These are phyloP conservation scores for Schizotus pectinicornis DNA, from an alignment of 2,888 invertebrate species.

Conservation along the genomic window DNA sequence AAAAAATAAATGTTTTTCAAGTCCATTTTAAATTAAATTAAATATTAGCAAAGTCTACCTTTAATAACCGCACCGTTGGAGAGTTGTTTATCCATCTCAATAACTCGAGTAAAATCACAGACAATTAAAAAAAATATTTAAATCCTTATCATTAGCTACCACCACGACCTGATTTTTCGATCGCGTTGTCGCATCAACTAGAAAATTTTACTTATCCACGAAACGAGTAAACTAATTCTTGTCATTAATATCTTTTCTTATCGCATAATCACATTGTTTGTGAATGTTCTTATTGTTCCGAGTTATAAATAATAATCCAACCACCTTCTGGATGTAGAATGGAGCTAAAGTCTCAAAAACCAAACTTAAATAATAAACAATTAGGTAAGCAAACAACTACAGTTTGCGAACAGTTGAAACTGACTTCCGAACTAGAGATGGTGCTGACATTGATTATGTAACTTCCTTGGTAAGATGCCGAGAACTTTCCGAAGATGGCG, in stretches of 20 bases:
- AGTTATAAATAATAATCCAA: slow-evolving; percentile 19
- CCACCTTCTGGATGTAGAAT: slow-evolving; percentile 2
- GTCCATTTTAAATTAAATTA: background rate
- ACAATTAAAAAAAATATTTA: background rate
- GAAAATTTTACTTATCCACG: too few species aligned
- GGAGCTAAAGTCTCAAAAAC: slow-evolving; percentile 6
- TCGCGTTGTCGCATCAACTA: too few species aligned
- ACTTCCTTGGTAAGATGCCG: too few species aligned
- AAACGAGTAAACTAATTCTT: too few species aligned
- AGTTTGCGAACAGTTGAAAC: too few species aligned
- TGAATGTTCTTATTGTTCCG: slow-evolving; percentile 33
- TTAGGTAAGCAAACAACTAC: too few species aligned
- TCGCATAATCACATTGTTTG: slow-evolving; percentile 34
- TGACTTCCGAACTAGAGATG: too few species aligned
- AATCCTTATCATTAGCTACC: too few species aligned
- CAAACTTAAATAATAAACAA: too few species aligned
- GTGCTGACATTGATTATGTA: too few species aligned
- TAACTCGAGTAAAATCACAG: background rate
- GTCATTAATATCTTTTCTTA: slow-evolving; percentile 10
- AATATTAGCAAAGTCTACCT: background rate
- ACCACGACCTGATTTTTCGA: background rate
- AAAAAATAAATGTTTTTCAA: background rate
- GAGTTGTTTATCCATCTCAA: background rate
- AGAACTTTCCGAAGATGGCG: too few species aligned
- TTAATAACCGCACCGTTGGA: background rate